Evolutionary conservation across 92 coral and sea anemone species (phyloP).

Genomic region (Meandrina meandrites): DNA sequence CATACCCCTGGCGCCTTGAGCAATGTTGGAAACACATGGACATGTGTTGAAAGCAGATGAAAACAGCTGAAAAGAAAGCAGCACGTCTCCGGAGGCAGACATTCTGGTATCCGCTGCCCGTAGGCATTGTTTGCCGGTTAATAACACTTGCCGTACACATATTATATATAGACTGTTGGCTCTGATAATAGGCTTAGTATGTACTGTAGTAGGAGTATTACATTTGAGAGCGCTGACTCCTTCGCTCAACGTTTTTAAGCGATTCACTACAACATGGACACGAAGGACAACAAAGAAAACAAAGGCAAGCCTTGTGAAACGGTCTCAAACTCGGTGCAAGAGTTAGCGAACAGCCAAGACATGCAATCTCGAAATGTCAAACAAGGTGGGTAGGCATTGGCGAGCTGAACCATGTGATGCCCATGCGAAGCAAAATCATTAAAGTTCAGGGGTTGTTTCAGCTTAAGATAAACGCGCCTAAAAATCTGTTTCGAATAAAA

Average conservation of each 20-base stretch:
- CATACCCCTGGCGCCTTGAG: conserved; percentile 38
- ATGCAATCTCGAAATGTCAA: conserved; percentile 3
- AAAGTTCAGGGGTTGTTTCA: background rate
- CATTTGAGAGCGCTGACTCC: background rate
- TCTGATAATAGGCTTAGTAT: background rate
- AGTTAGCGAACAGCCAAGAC: background rate
- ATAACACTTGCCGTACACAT: background rate
- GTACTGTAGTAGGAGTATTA: background rate
- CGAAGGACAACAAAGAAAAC: conserved; percentile 21
- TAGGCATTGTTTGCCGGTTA: conserved; percentile 44
- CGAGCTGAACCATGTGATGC: background rate
- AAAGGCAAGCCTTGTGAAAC: background rate
- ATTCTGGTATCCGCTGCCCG: conserved; percentile 41
- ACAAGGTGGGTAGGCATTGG: conserved; percentile 9
- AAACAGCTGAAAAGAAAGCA: conserved; percentile 41
- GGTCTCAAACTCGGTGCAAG: background rate
- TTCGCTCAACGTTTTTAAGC: background rate
- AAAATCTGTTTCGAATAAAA: background rate
- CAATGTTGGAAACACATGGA: conserved; percentile 39
- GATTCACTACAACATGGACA: conserved; percentile 2
- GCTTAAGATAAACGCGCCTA: background rate
- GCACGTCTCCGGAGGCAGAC: conserved; percentile 53
- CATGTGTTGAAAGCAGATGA: conserved; percentile 43
- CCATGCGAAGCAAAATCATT: background rate
- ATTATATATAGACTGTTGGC: background rate